phyloP scores from a whole-genome alignment of 2,888 invertebrate species.

The Drosophila vallismaia region DNA sequence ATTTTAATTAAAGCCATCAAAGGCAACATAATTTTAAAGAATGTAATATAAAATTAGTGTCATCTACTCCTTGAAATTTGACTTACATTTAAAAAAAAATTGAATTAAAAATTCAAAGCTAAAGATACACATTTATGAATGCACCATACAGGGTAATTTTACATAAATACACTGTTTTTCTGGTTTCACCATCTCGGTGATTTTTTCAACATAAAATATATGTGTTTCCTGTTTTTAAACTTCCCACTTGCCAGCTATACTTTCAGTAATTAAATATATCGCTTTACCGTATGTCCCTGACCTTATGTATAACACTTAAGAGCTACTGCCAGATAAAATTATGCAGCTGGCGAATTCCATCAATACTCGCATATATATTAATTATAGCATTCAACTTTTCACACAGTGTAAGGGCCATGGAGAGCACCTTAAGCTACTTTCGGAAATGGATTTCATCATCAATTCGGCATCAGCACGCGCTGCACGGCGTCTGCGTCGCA shows the following conservation, averaged over 20 bases:
- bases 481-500: conserved; percentile 35
- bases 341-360: conserved; percentile 42
- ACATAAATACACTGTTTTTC: neutral
- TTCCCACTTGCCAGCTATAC: conserved; percentile 1
- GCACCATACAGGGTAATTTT: conserved; percentile 12
- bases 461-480: conserved; percentile 79
- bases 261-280: conserved; percentile 13
- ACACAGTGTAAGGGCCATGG: conserved; percentile 6
- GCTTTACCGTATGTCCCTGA: conserved; percentile 1
- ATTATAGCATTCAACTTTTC: conserved; percentile 56
- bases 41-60: too few relatives aligned
- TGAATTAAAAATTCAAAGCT: neutral
- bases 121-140: neutral
- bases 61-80: too few relatives aligned
- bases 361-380: conserved; percentile 53
- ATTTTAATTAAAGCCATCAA: too few relatives aligned
- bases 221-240: conserved; percentile 32
- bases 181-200: conserved; percentile 25
- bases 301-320: conserved; percentile 30
- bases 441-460: conserved; percentile 78
- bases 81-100: neutral
- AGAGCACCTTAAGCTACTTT: conserved; percentile 77
- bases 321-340: conserved; percentile 13
- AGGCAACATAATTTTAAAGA: too few relatives aligned
- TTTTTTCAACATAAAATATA: neutral